A percentile compares a stretch with the other conserved stretches of the same genome.
Conservation (phyloP, 2,113 vertebrate species). For the Seriola quinqueradiata region DNA sequence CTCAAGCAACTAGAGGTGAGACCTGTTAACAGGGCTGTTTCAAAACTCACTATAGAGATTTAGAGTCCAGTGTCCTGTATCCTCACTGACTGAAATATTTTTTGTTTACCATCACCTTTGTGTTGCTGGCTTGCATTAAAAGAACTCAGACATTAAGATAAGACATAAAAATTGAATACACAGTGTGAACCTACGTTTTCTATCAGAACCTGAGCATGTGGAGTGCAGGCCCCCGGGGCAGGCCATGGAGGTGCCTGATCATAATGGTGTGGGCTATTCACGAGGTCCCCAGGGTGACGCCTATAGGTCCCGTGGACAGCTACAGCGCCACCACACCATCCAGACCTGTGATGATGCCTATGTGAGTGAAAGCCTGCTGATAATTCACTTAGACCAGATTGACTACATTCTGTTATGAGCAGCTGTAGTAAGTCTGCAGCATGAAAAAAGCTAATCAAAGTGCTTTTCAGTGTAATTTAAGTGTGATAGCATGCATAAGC, state of each 20-base stretch:
- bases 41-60: background rate
- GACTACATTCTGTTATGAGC: background rate
- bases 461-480: background rate
- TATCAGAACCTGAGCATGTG: slow-evolving; percentile 84
- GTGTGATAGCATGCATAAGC: background rate
- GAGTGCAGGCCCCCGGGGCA: slow-evolving; percentile 88
- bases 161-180: background rate
- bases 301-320: slow-evolving; percentile 87
- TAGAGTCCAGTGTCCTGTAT: no score
- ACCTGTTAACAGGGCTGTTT: background rate
- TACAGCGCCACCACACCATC: slow-evolving; percentile 98
- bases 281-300: slow-evolving; percentile 84
- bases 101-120: background rate
- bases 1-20: slow-evolving; percentile 87
- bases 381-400: background rate
- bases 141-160: background rate
- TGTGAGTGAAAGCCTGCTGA: slow-evolving; percentile 81
- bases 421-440: no score
- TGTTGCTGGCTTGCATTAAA: background rate
- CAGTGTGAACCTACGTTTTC: background rate
- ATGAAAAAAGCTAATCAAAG: background rate
- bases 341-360: slow-evolving; percentile 98
- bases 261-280: slow-evolving; percentile 88
- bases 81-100: no score
- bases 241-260: slow-evolving; percentile 92